These are phyloP conservation scores for Lipotes vexillifer DNA, from an alignment of 2,113 vertebrate genomes.

Conservation along the genomic window DNA sequence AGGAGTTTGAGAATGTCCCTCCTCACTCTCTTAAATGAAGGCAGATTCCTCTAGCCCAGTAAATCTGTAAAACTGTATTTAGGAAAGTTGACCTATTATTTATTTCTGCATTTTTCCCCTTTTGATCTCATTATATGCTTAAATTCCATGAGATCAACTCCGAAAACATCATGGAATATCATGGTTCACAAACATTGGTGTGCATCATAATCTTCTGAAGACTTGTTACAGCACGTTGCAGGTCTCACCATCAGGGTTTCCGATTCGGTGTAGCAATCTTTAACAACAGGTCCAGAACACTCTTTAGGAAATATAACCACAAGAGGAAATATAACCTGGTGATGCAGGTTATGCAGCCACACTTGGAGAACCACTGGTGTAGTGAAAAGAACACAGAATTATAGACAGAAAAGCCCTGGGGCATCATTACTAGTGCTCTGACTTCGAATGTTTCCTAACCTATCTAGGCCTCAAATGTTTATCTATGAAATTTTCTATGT, in stretches of 20 bases:
- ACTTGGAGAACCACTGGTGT: background rate
- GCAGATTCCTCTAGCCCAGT: background rate
- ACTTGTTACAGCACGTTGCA: background rate
- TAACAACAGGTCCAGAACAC: background rate
- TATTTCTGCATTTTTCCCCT: background rate
- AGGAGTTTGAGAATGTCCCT: background rate
- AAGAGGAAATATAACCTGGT: too few species aligned
- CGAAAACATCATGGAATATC: background rate
- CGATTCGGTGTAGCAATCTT: background rate
- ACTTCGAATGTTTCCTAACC: background rate
- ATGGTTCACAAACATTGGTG: background rate
- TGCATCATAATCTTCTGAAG: background rate
- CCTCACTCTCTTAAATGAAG: background rate
- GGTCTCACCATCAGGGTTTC: background rate
- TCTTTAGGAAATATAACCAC: background rate
- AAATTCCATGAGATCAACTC: background rate
- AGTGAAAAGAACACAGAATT: background rate
- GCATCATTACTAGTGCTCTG: background rate
- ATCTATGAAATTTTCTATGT: background rate
- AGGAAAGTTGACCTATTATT: background rate
- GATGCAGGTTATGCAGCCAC: background rate
- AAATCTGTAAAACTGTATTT: background rate
- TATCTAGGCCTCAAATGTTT: background rate
- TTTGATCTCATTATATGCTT: background rate
- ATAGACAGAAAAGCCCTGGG: background rate